phyloP scores from a whole-genome alignment of 2,797 vertebrate species.

The Scyliorhinus canicula region DNA sequence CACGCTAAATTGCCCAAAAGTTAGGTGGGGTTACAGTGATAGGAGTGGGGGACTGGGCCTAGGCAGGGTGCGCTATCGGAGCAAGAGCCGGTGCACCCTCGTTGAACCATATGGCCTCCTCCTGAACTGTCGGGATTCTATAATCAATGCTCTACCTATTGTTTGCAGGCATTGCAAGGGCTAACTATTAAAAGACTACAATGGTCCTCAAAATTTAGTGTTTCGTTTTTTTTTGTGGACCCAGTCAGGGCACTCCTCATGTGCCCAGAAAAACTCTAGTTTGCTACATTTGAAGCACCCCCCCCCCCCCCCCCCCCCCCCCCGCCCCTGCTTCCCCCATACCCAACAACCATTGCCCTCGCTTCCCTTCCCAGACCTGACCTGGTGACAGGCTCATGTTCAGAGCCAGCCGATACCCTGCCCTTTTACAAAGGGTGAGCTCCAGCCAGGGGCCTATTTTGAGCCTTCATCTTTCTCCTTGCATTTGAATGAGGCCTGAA shows the following conservation, averaged over 20 bases:
- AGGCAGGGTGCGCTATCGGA: too few species aligned
- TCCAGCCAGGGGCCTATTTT: not conserved
- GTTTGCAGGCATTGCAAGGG: not conserved
- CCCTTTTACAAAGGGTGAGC: not conserved
- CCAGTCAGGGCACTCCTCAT: not conserved
- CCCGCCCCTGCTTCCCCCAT: too few species aligned
- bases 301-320: not conserved
- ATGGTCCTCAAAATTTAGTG: not conserved
- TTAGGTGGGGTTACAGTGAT: too few species aligned
- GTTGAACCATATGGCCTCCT: too few species aligned
- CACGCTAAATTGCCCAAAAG: too few species aligned
- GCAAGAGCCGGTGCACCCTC: too few species aligned
- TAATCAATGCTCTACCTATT: not conserved
- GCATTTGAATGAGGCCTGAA: not conserved
- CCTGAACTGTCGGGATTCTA: too few species aligned
- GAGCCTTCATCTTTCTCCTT: not conserved
- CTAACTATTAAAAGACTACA: not conserved
- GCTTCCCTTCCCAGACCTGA: too few species aligned
- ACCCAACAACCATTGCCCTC: too few species aligned
- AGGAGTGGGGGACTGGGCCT: too few species aligned
- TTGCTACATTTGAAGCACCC: not conserved
- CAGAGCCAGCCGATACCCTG: not conserved
- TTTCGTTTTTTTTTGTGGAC: not conserved
- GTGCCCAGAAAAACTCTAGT: not conserved
- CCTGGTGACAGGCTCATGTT: not conserved